These are phyloP conservation scores for Gryllus longicercus DNA, from an alignment of 2,888 invertebrate species.

Conservation along the genomic window DNA sequence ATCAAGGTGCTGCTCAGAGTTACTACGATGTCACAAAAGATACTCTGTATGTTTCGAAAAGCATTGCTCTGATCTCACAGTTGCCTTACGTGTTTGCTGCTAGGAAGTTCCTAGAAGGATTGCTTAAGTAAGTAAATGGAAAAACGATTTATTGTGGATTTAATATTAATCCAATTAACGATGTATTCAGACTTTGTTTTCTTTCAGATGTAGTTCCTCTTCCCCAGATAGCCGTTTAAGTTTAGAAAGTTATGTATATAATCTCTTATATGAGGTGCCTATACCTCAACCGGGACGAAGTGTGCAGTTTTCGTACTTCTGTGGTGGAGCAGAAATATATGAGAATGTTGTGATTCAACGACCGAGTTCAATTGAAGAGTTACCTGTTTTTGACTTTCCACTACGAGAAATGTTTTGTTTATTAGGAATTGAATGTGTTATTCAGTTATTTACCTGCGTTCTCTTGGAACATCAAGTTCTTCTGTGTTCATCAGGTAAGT, in stretches of 20 bases:
- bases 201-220: slow-evolving; percentile 23
- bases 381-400: slow-evolving; percentile 93
- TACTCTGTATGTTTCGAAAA: slow-evolving; percentile 91
- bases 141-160: background rate
- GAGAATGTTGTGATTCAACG: slow-evolving; percentile 63
- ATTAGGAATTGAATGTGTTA: slow-evolving; percentile 86
- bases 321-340: slow-evolving; percentile 38
- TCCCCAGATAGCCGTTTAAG: slow-evolving; percentile 60
- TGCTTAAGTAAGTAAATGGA: slow-evolving; percentile 65
- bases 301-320: slow-evolving; percentile 54
- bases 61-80: slow-evolving; percentile 88
- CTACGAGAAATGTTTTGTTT: slow-evolving; percentile 82
- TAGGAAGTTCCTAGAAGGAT: slow-evolving; percentile 79
- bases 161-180: background rate
- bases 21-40: slow-evolving; percentile 93
- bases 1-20: slow-evolving; percentile 71
- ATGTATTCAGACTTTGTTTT: background rate
- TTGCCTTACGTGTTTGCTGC: slow-evolving; percentile 86
- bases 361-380: slow-evolving; percentile 73
- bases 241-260: slow-evolving; percentile 92
- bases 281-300: slow-evolving; percentile 74
- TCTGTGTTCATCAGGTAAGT: slow-evolving; percentile 79
- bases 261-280: slow-evolving; percentile 89
- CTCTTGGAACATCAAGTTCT: slow-evolving; percentile 95
- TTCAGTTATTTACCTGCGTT: slow-evolving; percentile 91